phyloP scores from a whole-genome alignment of 2,888 invertebrate species.

The Hecatera dysodea region DNA sequence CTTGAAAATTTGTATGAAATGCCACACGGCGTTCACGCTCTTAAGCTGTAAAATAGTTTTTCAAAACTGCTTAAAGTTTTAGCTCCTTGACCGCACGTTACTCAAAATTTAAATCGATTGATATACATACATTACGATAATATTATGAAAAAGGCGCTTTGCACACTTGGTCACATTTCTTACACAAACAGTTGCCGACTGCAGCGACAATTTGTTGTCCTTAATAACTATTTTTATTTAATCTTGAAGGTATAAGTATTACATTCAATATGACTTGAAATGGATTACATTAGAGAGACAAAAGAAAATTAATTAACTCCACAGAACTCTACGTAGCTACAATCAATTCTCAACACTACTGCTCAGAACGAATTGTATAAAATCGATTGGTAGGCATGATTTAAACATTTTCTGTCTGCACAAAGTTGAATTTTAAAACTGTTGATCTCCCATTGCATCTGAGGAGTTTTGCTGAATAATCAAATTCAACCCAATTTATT shows the following conservation, averaged over 20 bases:
- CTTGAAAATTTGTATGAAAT: too few relatives aligned
- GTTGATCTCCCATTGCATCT: too few relatives aligned
- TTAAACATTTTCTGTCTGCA: too few relatives aligned
- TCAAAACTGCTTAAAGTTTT: background rate
- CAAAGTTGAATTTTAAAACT: too few relatives aligned
- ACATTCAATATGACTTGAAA: slow-evolving; percentile 26
- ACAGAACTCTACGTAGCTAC: too few relatives aligned
- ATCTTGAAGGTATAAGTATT: background rate
- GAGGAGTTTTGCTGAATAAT: background rate
- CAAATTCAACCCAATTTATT: background rate
- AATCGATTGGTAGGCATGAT: too few relatives aligned
- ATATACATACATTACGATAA: background rate
- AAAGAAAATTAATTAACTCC: background rate
- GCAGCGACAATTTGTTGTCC: background rate
- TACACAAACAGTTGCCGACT: slow-evolving; percentile 13
- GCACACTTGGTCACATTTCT: slow-evolving; percentile 7
- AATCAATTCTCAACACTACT: too few relatives aligned
- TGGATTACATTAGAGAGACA: slow-evolving; percentile 14
- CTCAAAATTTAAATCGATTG: background rate
- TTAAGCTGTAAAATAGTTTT: background rate
- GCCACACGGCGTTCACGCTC: too few relatives aligned
- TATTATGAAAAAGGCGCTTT: background rate
- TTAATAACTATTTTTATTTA: slow-evolving; percentile 11
- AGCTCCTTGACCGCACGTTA: background rate
- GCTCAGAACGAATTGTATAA: too few relatives aligned